Conservation (phyloP, 2,888 invertebrate genomes). For the Standfussiana lucernea region DNA sequence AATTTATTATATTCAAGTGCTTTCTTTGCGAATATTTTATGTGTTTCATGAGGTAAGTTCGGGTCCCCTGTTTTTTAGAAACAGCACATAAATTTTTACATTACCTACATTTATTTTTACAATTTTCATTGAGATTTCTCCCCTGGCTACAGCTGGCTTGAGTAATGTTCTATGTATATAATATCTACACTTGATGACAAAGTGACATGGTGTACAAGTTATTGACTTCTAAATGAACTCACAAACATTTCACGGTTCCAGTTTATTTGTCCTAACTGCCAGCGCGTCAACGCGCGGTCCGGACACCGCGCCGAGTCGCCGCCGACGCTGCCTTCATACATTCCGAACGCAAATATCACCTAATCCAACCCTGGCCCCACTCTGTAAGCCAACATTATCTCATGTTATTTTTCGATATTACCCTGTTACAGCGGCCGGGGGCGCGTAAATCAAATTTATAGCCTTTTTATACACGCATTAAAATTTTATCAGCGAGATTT, state of each 20-base stretch:
- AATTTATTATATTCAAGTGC: slow-evolving; percentile 86
- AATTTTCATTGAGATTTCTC: slow-evolving; percentile 1
- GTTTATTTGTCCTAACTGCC: slow-evolving; percentile 17
- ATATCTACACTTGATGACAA: background rate
- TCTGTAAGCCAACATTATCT: slow-evolving; percentile 88
- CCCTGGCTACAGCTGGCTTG: background rate
- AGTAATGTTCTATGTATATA: background rate
- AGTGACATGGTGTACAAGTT: slow-evolving; percentile 12
- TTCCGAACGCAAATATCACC: slow-evolving; percentile 78
- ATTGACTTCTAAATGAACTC: slow-evolving; percentile 1
- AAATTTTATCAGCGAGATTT: slow-evolving; percentile 90
- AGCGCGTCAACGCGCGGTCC: slow-evolving; percentile 1
- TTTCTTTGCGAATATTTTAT: slow-evolving; percentile 78
- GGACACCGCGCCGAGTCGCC: background rate
- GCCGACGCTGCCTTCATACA: slow-evolving; percentile 62
- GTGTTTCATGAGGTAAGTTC: slow-evolving; percentile 74
- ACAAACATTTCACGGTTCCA: slow-evolving; percentile 15
- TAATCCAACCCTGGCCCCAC: slow-evolving; percentile 81
- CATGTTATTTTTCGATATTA: slow-evolving; percentile 90
- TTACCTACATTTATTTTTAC: slow-evolving; percentile 28
- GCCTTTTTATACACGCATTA: slow-evolving; percentile 90
- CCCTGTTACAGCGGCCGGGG: slow-evolving; percentile 86
- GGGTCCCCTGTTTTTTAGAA: slow-evolving; percentile 66
- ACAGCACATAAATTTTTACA: slow-evolving; percentile 52
- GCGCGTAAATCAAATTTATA: slow-evolving; percentile 90